Conservation (phyloP, 2,797 vertebrate genomes). For the Sibirionetta formosa region DNA sequence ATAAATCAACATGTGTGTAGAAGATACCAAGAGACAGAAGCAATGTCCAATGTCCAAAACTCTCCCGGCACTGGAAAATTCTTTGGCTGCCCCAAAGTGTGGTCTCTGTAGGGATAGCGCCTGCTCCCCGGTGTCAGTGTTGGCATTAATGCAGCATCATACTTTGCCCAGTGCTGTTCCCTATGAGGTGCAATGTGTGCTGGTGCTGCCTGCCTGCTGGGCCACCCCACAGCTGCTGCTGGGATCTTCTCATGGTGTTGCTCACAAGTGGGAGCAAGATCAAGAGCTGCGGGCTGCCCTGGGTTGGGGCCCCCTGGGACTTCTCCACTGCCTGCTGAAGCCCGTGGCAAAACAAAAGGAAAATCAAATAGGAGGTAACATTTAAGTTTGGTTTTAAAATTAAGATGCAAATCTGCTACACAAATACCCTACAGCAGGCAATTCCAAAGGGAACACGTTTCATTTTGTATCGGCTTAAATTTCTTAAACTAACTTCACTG, state of each 20-base stretch:
- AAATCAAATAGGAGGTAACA: slow-evolving; percentile 33
- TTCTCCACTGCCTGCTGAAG: rapidly evolving
- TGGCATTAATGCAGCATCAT: no score
- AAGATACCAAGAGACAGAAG: not conserved
- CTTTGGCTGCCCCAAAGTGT: not conserved
- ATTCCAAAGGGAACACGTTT: slow-evolving; percentile 36
- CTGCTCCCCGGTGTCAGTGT: not conserved
- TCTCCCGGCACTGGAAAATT: rapidly evolving
- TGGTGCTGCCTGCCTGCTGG: not conserved
- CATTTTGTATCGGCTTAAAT: slow-evolving; percentile 43
- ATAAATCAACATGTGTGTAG: not conserved
- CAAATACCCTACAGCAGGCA: slow-evolving; percentile 29
- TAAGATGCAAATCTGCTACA: slow-evolving; percentile 65
- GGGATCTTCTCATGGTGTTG: not conserved
- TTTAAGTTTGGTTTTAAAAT: slow-evolving; percentile 64
- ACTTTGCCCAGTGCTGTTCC: not conserved
- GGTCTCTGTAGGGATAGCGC: not conserved
- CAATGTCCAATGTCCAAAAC: not conserved
- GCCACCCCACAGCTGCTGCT: not conserved
- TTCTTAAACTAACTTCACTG: slow-evolving; percentile 54
- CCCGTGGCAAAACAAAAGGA: not conserved
- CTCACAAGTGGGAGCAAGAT: not conserved
- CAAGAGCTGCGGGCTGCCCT: not conserved
- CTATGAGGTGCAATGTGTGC: not conserved
- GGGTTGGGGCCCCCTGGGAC: not conserved